Evolutionary conservation across 2,113 vertebrate species (phyloP), one percentile per base, ranked within the genome.

Genomic region (Muscicapa adusta): DNA sequence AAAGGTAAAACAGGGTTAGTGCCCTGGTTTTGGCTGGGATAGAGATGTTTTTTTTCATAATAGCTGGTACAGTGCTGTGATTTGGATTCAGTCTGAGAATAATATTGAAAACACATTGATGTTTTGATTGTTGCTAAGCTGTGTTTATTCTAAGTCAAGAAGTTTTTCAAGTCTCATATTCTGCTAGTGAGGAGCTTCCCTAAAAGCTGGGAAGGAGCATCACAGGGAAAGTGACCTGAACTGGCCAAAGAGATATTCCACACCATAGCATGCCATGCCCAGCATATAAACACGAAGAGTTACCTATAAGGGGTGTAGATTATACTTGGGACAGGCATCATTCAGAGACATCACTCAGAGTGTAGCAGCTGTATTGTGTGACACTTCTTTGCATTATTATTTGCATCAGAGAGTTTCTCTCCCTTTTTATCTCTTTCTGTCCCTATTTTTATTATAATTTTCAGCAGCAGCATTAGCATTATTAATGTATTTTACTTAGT

Each of bases 151-250:
- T n/a, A 45, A 65, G 14, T 28, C 12, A 57, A 45, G 12, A 58
- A 38, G 16, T 17, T 81, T 60, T 66, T 45, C 23, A 38, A 23
- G 15, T 25, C 18, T 50, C 33, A 14, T n/a, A 36, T 47, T 60
- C 16, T 60, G 38, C 38, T 51, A 12, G 18, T 18, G 45, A 53
- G 15, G 6, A 73, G 16, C 16, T 53, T 51, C 10, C n/a, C n/a
- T 29, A 58, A 51, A 51, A 28, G 22, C 0, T 51, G 45, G 5
- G 23, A 88, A 28, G 24, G 3, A 74, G 16, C 6, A 25, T 16
- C 0, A 1, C 4, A 16, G 13, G 10, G 31, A 18, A 29, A 16
- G 16, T 25, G 9, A 45, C 8, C 10, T 23, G 11, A 58, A 66
- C 23, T 14, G 36, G 33, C 43, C 43, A 45, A 34, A 56, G 33